These are phyloP conservation scores for Eretmocerus hayati DNA, from an alignment of 2,888 invertebrate species.

Conservation along the genomic window DNA sequence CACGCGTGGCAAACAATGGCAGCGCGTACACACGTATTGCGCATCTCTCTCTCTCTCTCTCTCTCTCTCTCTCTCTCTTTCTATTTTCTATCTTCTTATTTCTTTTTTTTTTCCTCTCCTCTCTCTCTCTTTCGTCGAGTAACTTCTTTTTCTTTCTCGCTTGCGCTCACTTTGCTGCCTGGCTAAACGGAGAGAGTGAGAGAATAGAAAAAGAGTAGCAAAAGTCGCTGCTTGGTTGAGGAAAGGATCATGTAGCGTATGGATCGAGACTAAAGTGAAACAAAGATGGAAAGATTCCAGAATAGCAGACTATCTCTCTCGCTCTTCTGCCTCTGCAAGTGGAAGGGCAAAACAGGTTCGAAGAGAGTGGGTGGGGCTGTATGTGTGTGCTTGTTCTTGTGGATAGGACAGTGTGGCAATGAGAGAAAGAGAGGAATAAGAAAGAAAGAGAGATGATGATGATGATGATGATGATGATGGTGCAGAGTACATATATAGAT, in stretches of 20 bases:
- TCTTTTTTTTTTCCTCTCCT: slow-evolving; percentile 18
- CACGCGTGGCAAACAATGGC: slow-evolving; percentile 45
- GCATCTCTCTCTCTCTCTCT: slow-evolving; percentile 20
- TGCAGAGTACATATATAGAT: not conserved
- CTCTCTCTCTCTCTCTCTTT: slow-evolving; percentile 21
- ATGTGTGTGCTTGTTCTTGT: no score
- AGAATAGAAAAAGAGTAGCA: slow-evolving; percentile 11
- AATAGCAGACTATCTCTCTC: no score
- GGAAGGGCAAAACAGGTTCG: no score
- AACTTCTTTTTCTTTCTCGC: not conserved
- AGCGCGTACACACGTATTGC: slow-evolving; percentile 38
- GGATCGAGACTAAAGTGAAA: no score
- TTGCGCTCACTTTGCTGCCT: slow-evolving; percentile 10
- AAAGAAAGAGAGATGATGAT: slow-evolving; percentile 21
- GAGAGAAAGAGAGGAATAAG: slow-evolving; percentile 22
- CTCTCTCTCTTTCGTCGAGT: slow-evolving; percentile 18
- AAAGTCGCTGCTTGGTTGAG: no score
- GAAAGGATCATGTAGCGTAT: no score
- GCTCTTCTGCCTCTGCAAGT: no score
- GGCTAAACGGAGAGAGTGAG: slow-evolving; percentile 10
- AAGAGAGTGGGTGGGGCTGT: no score
- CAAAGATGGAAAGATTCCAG: no score
- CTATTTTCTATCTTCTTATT: slow-evolving; percentile 14
- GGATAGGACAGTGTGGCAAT: no score
- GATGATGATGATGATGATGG: slow-evolving; percentile 3